A percentile compares a stretch with the other conserved stretches of the same genome.
These are phyloP conservation scores for Brachyistius frenatus DNA, from an alignment of 2,113 vertebrate species.

Conservation along the genomic window DNA sequence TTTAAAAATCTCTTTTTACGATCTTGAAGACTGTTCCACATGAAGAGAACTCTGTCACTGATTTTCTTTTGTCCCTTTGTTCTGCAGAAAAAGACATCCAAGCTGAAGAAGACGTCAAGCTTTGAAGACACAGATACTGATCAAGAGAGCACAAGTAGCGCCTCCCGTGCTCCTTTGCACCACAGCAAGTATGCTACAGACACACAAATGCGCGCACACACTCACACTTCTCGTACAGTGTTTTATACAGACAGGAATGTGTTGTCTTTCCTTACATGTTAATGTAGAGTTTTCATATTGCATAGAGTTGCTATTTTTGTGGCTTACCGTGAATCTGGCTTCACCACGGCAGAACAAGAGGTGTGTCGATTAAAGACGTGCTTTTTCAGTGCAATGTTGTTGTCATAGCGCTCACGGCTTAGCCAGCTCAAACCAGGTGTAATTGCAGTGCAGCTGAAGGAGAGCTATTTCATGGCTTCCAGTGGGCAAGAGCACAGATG, in stretches of 20 bases:
- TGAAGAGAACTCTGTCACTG: neutral
- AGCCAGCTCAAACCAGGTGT: no score
- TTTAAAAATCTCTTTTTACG: no score
- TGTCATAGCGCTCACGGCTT: no score
- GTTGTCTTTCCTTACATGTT: neutral
- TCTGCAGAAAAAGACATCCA: slow-evolving; percentile 90
- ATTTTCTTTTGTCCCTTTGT: neutral
- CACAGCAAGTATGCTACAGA: slow-evolving; percentile 85
- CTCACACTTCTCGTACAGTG: neutral
- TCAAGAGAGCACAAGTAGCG: slow-evolving; percentile 86
- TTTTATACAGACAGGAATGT: neutral
- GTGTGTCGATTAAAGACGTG: no score
- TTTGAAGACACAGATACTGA: slow-evolving; percentile 93
- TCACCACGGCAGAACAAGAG: no score
- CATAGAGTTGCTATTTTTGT: no score
- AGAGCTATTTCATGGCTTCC: no score
- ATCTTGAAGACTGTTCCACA: neutral
- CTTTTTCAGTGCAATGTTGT: no score
- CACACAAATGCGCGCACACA: neutral
- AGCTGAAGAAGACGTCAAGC: slow-evolving; percentile 90
- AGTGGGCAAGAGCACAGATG: no score
- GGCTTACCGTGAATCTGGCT: no score
- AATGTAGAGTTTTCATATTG: no score
- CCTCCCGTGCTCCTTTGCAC: slow-evolving; percentile 84
- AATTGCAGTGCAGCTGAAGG: no score